Percentiles rank a stretch among this genome's conserved stretches.
These are phyloP conservation scores for Charina bottae DNA, from an alignment of 2,113 vertebrate genomes.

Conservation along the genomic window DNA sequence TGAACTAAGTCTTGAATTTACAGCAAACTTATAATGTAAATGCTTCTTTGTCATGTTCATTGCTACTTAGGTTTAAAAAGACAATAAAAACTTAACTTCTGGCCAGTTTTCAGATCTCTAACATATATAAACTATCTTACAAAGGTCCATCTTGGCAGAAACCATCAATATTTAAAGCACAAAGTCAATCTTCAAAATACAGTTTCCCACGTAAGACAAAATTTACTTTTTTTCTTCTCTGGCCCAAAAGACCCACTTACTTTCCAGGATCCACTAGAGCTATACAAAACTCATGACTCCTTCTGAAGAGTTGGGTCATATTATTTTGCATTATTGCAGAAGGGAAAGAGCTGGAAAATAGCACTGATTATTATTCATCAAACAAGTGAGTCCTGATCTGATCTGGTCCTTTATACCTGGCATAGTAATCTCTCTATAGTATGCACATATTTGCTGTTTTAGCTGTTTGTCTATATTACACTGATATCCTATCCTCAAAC, in stretches of 20 bases:
- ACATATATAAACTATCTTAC: neutral
- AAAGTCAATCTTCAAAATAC: neutral
- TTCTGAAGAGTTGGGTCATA: too few relatives aligned
- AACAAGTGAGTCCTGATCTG: neutral
- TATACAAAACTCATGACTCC: too few relatives aligned
- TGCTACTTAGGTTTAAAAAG: neutral
- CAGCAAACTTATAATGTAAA: neutral
- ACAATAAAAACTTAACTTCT: neutral
- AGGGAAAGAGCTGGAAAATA: neutral
- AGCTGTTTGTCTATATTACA: neutral
- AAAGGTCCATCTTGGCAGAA: too few relatives aligned
- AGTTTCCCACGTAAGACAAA: too few relatives aligned
- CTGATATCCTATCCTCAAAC: neutral
- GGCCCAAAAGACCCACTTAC: neutral
- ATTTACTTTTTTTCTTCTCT: too few relatives aligned
- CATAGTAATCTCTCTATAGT: neutral
- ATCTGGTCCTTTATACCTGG: neutral
- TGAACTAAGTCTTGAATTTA: neutral
- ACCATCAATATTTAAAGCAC: neutral
- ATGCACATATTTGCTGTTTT: conserved; percentile 6
- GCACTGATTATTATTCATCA: neutral
- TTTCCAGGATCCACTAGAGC: neutral
- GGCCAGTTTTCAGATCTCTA: neutral
- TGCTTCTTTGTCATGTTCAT: neutral
- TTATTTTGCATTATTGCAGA: too few relatives aligned